phyloP scores from a whole-genome alignment of 2,113 vertebrate genomes.

The Sebastes schlegelii region DNA sequence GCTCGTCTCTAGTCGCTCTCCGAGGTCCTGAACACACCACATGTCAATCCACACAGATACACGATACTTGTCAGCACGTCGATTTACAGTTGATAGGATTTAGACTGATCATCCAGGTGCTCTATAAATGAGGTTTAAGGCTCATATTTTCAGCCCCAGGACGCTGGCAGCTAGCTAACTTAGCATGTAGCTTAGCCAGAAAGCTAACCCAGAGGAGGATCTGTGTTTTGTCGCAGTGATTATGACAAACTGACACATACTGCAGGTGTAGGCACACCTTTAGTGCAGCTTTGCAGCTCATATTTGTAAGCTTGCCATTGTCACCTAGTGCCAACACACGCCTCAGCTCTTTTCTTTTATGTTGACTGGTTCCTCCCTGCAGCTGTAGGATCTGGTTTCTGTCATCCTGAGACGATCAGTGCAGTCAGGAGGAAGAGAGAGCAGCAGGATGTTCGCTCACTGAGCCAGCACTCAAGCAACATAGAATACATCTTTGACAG shows the following conservation, averaged over 20 bases:
- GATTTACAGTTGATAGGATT: background rate
- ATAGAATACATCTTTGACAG: background rate
- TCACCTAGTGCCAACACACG: background rate
- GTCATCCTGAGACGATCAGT: slow-evolving; percentile 32
- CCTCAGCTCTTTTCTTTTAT: slow-evolving; percentile 44
- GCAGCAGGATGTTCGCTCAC: slow-evolving; percentile 53
- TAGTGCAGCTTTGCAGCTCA: background rate
- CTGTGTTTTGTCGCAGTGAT: slow-evolving; percentile 51
- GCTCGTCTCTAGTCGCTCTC: slow-evolving; percentile 69
- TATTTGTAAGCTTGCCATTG: background rate
- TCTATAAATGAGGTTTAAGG: background rate
- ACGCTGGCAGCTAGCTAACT: slow-evolving; percentile 35
- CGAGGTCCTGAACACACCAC: slow-evolving; percentile 74
- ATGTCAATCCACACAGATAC: background rate
- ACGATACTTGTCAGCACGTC: accelerated
- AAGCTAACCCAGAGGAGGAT: slow-evolving; percentile 15
- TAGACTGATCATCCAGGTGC: accelerated
- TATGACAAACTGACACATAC: background rate
- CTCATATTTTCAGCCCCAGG: background rate
- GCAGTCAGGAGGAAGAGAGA: slow-evolving; percentile 34
- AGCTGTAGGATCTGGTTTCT: slow-evolving; percentile 62
- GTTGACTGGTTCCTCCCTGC: slow-evolving; percentile 41
- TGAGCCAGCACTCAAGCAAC: slow-evolving; percentile 36
- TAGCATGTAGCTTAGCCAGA: slow-evolving; percentile 56
- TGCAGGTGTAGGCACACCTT: background rate